Base-by-base conservation (phyloP, 2,888 invertebrate genomes). In the Argyresthia albistria region DNA sequence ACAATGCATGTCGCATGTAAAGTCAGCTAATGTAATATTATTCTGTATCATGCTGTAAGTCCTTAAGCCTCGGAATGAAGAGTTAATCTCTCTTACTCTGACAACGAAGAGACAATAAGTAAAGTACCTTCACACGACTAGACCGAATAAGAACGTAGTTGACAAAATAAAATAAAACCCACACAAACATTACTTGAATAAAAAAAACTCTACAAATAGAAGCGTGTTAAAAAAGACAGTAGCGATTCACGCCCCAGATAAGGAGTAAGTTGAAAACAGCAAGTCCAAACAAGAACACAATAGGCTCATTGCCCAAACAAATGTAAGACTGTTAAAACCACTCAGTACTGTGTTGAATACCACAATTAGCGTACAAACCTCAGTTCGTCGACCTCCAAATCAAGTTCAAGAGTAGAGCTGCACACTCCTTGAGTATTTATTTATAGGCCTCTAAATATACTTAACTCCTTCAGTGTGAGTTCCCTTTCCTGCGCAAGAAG, bases 391-490 rank as follows among this genome's bases (percentile, higher is more conserved):
- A 80, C 67, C 83, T 62, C 59, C 54, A 57, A 69, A 65, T 73
- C 82, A 86, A 84, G 84, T 86, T 86, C 86, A 86, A 83, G 84
- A 75, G 73, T 77, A 70, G 73, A 67, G 67, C 67, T 66, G 68
- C 45, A 66, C 68, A 67, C 63, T 64, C 62, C 60, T 55, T 64
- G 74, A 25, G 25, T 25, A 25, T 71, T 74, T 86, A 86, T 86
- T 80, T 83, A 83, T 82, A 80, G 77, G 69, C 60, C 64, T 71
- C 49, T 81, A 78, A 77, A 79, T 77, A 77, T 77, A 80, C 65
- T 65, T 61, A 62, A 66, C 67, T 67, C 63, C 60, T 73, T 70
- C 66, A 35, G 35, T 9, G n/a, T 9, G 37, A 4, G 36, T 12
- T 35, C 46, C n/a, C 25, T 35, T 46, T 25, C 9, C 39, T 39